Base-by-base conservation (phyloP, 2,888 invertebrate genomes). In the Athalia cordata region DNA sequence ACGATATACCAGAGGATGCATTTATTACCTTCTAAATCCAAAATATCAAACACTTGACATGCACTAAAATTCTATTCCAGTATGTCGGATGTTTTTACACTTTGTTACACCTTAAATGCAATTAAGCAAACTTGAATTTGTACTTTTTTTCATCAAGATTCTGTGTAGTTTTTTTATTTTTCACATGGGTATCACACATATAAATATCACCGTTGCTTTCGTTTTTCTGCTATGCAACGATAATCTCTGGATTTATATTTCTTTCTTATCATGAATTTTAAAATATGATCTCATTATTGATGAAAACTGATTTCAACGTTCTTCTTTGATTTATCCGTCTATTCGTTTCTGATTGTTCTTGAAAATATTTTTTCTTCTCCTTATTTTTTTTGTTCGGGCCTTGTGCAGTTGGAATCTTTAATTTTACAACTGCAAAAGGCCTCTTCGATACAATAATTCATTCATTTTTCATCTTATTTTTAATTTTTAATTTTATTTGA, bases 1-100 rank as follows among this genome's bases (percentile, higher is more conserved):
- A 62, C 74, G 50, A 72, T 78, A 75, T 76, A 52, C 52, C 65
- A 76, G 74, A 77, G 11, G 50, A 78, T 49, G 78, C 78, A 74
- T 78, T 78, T 74, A 74, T 72, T 64, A 61, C n/a, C 4, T 62
- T 8, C 49, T 15, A n/a, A 77, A 50, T 29, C 29, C 29, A 29
- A 29, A 29, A 29, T 29, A 29, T 29, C 29, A 29, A 29, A 29
- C 29, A 29, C 29, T 29, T 29, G 29, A 29, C 29, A 29, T 29
- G 29, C 29, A 29, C 29, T 29, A 29, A 29, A 29, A 29, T 29
- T 29, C 29, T 29, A 29, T 29, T 29, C 29, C 29, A 29, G 29
- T 29, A 29, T 29, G 29, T 29, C 29, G 29, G 29, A 29, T 29
- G 29, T 29, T 59, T 67, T 77, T 29, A 47, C n/a, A n/a, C 76